phyloP scores from a whole-genome alignment of 2,797 vertebrate genomes.

The Coendou prehensilis region DNA sequence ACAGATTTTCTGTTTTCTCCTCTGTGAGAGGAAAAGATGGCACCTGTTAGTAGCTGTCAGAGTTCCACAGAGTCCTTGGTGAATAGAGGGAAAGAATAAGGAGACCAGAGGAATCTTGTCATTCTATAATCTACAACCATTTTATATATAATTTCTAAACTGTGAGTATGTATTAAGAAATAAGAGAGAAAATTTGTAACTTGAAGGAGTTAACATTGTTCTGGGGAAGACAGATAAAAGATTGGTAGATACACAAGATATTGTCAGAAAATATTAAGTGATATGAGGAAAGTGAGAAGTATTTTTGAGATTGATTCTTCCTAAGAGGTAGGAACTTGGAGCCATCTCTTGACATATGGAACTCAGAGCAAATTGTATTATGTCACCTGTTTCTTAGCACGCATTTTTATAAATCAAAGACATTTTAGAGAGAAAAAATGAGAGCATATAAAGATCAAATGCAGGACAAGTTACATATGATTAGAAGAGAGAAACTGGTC shows the following conservation, averaged over 20 bases:
- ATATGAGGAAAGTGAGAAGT: not conserved
- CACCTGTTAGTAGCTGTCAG: not conserved
- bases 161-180: not conserved
- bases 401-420: constrained; percentile 36
- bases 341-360: not conserved
- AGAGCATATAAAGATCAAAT: not conserved
- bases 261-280: not conserved
- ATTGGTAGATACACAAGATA: not conserved
- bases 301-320: not conserved
- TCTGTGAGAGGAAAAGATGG: not conserved
- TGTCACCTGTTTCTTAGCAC: not conserved
- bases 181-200: constrained; percentile 11
- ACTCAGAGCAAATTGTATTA: not conserved
- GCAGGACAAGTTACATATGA: not conserved
- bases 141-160: not conserved
- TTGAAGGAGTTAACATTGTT: not conserved
- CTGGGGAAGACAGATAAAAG: not conserved
- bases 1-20: not conserved
- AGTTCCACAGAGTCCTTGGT: not conserved
- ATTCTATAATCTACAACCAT: not conserved
- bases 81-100: not conserved
- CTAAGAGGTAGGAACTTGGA: not conserved
- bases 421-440: not conserved
- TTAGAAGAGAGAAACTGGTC: not conserved
- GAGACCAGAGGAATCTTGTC: not conserved